Evolutionary conservation across 2,888 invertebrate species (phyloP).

Genomic region (Lithosia quadra): DNA sequence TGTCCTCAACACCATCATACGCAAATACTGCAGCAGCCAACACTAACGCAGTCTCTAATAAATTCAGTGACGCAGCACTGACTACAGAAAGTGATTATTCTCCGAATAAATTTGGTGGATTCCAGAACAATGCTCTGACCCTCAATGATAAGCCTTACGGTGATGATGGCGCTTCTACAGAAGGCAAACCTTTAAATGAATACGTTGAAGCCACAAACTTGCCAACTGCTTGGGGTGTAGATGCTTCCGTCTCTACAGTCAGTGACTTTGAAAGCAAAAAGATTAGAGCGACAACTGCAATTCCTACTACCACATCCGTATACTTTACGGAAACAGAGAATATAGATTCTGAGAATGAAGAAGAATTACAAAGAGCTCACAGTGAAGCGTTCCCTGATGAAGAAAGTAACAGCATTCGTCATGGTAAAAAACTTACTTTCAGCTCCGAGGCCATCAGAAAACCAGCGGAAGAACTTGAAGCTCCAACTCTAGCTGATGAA

Average conservation of each 20-base stretch:
- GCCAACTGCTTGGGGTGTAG: slow-evolving; percentile 80
- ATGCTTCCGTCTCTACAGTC: slow-evolving; percentile 68
- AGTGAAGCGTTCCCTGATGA: slow-evolving; percentile 90
- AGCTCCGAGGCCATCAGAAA: slow-evolving; percentile 65
- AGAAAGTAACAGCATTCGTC: slow-evolving; percentile 79
- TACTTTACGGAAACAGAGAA: slow-evolving; percentile 79
- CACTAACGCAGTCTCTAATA: slow-evolving; percentile 62
- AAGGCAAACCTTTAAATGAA: slow-evolving; percentile 81
- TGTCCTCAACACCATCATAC: slow-evolving; percentile 70
- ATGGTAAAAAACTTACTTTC: slow-evolving; percentile 75
- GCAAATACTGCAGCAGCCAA: slow-evolving; percentile 78
- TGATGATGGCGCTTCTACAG: slow-evolving; percentile 72
- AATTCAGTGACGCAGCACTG: slow-evolving; percentile 63
- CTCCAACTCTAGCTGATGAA: slow-evolving; percentile 69
- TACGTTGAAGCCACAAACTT: slow-evolving; percentile 79
- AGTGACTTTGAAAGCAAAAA: slow-evolving; percentile 78
- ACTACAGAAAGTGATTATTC: slow-evolving; percentile 68
- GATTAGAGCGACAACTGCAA: slow-evolving; percentile 65
- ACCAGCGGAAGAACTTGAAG: slow-evolving; percentile 80
- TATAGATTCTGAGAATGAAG: slow-evolving; percentile 85
- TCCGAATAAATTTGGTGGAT: slow-evolving; percentile 72
- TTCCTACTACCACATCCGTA: slow-evolving; percentile 70
- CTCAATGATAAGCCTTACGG: slow-evolving; percentile 79
- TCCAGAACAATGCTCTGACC: slow-evolving; percentile 78
- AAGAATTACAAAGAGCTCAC: slow-evolving; percentile 89